Conservation (phyloP, 2,888 invertebrate genomes). For the Dioctria linearis region DNA sequence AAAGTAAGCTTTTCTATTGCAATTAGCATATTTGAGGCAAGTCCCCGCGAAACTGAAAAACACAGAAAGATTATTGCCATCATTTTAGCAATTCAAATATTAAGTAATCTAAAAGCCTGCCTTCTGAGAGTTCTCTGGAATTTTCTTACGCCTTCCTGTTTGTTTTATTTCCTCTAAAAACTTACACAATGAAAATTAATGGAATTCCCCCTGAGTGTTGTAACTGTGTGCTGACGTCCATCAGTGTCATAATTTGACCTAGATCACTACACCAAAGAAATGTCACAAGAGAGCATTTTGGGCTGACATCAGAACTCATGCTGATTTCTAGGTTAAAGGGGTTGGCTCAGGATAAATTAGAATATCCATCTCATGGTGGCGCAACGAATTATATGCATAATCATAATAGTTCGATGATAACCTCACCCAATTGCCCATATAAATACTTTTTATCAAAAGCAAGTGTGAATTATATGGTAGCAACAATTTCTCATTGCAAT, state of each 20-base stretch:
- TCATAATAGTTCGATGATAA: too few relatives aligned
- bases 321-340: background rate
- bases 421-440: too few relatives aligned
- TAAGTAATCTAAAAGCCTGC: slow-evolving; percentile 17
- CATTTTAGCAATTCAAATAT: slow-evolving; percentile 43
- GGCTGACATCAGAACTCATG: background rate
- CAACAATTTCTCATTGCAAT: too few relatives aligned
- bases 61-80: slow-evolving; percentile 33
- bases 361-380: too few relatives aligned
- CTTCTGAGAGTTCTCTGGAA: slow-evolving; percentile 15
- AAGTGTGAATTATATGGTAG: too few relatives aligned
- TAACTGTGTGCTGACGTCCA: slow-evolving; percentile 11
- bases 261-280: slow-evolving; percentile 17
- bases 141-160: background rate
- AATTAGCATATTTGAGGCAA: slow-evolving; percentile 30
- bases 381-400: too few relatives aligned
- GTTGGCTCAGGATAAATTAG: background rate
- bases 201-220: slow-evolving; percentile 16
- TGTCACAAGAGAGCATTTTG: background rate
- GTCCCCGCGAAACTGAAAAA: slow-evolving; percentile 3
- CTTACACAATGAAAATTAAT: slow-evolving; percentile 33
- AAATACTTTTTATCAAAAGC: too few relatives aligned
- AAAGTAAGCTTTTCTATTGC: slow-evolving; percentile 16
- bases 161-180: slow-evolving; percentile 30
- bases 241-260: slow-evolving; percentile 40